Conservation (phyloP, 2,113 vertebrate species). For the Lophotis ruficrista region DNA sequence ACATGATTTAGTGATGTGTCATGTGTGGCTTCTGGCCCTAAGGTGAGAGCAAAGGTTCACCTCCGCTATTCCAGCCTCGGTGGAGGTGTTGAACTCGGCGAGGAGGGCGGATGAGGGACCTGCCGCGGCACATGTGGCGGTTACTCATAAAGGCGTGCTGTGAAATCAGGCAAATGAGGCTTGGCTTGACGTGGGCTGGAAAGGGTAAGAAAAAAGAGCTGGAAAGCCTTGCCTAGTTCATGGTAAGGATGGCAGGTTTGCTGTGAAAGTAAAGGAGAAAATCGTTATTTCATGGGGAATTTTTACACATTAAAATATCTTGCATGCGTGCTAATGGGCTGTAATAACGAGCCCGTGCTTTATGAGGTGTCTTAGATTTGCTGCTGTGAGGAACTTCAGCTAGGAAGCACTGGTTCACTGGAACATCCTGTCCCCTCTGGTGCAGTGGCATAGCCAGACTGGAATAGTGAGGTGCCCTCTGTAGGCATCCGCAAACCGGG, state of each 20-base stretch:
- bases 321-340: background rate
- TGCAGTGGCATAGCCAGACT: background rate
- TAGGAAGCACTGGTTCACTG: background rate
- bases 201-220: background rate
- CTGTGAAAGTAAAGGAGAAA: slow-evolving; percentile 5
- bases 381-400: background rate
- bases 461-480: background rate
- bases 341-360: background rate
- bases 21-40: background rate
- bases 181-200: background rate
- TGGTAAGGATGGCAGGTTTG: background rate
- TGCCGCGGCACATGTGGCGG: background rate
- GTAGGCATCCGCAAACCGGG: background rate
- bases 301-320: slow-evolving; percentile 54
- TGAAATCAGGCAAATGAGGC: background rate
- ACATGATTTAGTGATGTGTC: background rate
- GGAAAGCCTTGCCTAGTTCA: background rate
- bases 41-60: background rate
- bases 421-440: background rate
- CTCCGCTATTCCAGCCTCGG: background rate
- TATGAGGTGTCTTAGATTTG: background rate
- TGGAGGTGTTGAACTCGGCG: background rate
- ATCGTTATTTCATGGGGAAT: slow-evolving; percentile 29
- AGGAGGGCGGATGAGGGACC: background rate
- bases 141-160: background rate